phyloP scores from a whole-genome alignment of 2,113 vertebrate species.

The Xiphophorus couchianus region DNA sequence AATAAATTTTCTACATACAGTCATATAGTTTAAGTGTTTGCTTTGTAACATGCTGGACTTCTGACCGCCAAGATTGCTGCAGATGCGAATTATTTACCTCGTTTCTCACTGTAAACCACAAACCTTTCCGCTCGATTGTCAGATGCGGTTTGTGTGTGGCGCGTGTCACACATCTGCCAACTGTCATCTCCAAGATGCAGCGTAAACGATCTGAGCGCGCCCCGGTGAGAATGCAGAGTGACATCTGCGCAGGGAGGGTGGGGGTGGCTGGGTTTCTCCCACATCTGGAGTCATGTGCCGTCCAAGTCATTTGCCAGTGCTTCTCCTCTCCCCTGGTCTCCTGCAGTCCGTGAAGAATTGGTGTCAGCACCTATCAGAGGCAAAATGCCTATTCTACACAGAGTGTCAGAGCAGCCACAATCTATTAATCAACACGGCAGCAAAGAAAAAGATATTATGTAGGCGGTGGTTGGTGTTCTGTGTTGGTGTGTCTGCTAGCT shows the following conservation, averaged over 20 bases:
- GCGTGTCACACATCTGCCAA: slow-evolving; percentile 64
- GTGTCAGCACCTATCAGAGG: slow-evolving; percentile 78
- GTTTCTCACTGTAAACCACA: slow-evolving; percentile 20
- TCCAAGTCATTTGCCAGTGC: slow-evolving; percentile 64
- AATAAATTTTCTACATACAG: background rate
- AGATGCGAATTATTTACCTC: slow-evolving; percentile 51
- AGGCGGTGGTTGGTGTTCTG: slow-evolving; percentile 24
- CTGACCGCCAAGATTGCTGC: slow-evolving; percentile 37
- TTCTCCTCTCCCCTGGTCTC: slow-evolving; percentile 47
- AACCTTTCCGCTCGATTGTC: slow-evolving; percentile 50
- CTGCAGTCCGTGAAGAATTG: slow-evolving; percentile 79
- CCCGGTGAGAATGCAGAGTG: slow-evolving; percentile 57
- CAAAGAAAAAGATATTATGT: slow-evolving; percentile 65
- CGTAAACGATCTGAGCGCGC: slow-evolving; percentile 37
- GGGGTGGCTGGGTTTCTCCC: slow-evolving; percentile 36
- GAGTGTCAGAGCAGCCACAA: slow-evolving; percentile 82
- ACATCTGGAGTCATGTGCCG: slow-evolving; percentile 64
- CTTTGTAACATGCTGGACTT: slow-evolving; percentile 19
- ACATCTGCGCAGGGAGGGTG: slow-evolving; percentile 46
- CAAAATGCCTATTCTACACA: slow-evolving; percentile 77
- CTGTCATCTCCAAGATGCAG: slow-evolving; percentile 56
- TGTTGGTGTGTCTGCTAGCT: slow-evolving; percentile 16
- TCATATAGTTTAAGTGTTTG: background rate
- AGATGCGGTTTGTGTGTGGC: slow-evolving; percentile 50
- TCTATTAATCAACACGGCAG: slow-evolving; percentile 84